Conservation (phyloP, 2,888 invertebrate genomes). For the Nymphalis polychloros region DNA sequence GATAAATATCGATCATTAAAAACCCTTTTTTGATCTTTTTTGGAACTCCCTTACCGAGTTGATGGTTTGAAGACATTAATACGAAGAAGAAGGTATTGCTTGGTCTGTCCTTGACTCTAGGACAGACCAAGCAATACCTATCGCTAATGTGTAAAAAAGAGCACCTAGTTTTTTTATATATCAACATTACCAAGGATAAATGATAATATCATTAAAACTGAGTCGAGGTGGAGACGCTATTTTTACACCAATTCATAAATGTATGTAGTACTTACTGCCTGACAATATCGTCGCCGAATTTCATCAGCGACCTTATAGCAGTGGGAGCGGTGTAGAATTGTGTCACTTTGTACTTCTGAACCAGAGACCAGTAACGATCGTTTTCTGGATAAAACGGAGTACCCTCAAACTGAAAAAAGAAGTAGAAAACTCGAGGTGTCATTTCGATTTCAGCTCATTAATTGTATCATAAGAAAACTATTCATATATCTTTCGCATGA, state of each 20-base stretch:
- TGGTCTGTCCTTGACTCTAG: too few species aligned
- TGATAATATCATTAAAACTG: not conserved
- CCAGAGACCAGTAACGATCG: conserved; percentile 95
- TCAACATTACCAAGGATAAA: not conserved
- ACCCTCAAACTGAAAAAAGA: conserved; percentile 91
- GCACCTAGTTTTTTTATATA: too few species aligned
- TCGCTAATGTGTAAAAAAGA: too few species aligned
- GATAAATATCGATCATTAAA: too few species aligned
- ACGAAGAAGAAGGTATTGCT: too few species aligned
- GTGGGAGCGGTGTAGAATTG: conserved; percentile 99
- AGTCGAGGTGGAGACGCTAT: too few species aligned
- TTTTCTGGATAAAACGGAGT: conserved; percentile 97
- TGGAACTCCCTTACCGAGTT: too few species aligned
- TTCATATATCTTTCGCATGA: too few species aligned
- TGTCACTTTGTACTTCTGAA: conserved; percentile 96
- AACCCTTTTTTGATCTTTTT: too few species aligned
- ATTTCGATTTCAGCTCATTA: not conserved
- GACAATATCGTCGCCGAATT: conserved; percentile 93
- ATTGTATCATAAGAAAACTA: not conserved
- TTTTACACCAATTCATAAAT: too few species aligned
- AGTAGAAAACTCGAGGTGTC: not conserved
- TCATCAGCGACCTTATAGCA: conserved; percentile 97
- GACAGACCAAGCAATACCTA: too few species aligned
- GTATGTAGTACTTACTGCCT: conserved; percentile 79
- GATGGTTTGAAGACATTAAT: too few species aligned